Percentiles rank a stretch among this genome's conserved stretches.
phyloP scores from a whole-genome alignment of 2,888 invertebrate species.

The Belgica antarctica region DNA sequence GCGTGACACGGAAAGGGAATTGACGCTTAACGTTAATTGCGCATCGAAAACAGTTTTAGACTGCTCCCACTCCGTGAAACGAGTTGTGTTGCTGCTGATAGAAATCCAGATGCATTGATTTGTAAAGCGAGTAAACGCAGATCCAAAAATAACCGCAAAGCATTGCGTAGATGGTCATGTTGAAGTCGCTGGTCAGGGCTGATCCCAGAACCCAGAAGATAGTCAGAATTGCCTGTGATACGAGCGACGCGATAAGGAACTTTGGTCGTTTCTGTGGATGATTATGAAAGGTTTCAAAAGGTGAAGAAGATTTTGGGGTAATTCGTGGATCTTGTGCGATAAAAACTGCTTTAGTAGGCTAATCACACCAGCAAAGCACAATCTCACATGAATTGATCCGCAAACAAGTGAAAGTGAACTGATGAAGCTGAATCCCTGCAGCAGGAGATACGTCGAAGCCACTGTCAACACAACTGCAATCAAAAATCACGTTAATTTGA shows the following conservation, averaged over 20 bases:
- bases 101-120: not conserved
- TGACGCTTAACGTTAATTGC: not conserved
- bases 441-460: not conserved
- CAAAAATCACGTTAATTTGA: not conserved
- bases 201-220: constrained; percentile 30
- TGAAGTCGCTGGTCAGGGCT: not conserved
- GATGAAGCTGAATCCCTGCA: constrained; percentile 25
- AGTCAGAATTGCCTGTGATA: constrained; percentile 24
- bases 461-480: constrained; percentile 31
- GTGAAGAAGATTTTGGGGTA: not conserved
- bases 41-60: not conserved
- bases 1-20: not conserved
- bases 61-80: not conserved
- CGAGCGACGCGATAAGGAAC: constrained; percentile 22
- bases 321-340: not conserved
- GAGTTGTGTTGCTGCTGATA: not conserved
- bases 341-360: no score
- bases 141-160: constrained; percentile 33
- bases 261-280: constrained; percentile 36
- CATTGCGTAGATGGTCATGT: constrained; percentile 17
- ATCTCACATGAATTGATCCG: constrained; percentile 20
- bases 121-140: constrained; percentile 34
- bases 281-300: not conserved
- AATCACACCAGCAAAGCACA: not conserved
- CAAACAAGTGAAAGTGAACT: constrained; percentile 10